Evolutionary conservation across 2,113 vertebrate genomes (phyloP), one percentile per base, ranked within the genome.

Genomic region (Psilopsiagon aurifrons): DNA sequence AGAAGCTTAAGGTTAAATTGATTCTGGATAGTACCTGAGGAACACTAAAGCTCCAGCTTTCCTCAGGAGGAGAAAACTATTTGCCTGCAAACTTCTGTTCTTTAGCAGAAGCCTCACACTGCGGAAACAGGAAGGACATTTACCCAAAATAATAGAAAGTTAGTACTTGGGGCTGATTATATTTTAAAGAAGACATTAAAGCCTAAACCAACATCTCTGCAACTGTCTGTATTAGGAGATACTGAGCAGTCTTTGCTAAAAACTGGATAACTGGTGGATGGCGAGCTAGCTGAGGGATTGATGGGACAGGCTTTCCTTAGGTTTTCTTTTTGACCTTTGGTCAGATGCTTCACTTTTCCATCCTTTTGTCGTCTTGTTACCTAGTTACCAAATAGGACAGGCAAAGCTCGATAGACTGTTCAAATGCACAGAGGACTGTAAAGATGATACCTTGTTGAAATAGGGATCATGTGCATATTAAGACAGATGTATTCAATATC

Each of bases 1-100:
- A 83, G 25, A 86, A 92, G 78, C 78, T 96, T 94, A 90, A 76
- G 29, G 31, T 90, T 91, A 89, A 91, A 95, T 89, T 52, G 33
- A 91, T 96, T 93, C 54, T 83, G 60, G 67, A 74, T 77, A 66
- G n/a, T 46, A 93, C 41, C 63, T 0, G 2, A 76, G 49, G 92
- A 95, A 93, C 81, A 85, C 57, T 93, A 92, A 93, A 96, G 81
- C 91, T 84, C 9, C 4, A 1, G 41, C 57, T 91, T 91, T 90
- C 37, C 57, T 88, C 24, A 85, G 62, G 49, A 85, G 54, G 17
- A 9, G 27, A 77, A 83, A 92, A 90, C n/a, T 19, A 49, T 70
- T 82, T 77, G 24, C n/a, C 55, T 79, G 87, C n/a, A 90, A 49
- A 90, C 70, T 88, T 76, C 75, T 69, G 5, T 73, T 87, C 22